Conservation (phyloP, 2,113 vertebrate species). For the Bostrychus sinensis region DNA sequence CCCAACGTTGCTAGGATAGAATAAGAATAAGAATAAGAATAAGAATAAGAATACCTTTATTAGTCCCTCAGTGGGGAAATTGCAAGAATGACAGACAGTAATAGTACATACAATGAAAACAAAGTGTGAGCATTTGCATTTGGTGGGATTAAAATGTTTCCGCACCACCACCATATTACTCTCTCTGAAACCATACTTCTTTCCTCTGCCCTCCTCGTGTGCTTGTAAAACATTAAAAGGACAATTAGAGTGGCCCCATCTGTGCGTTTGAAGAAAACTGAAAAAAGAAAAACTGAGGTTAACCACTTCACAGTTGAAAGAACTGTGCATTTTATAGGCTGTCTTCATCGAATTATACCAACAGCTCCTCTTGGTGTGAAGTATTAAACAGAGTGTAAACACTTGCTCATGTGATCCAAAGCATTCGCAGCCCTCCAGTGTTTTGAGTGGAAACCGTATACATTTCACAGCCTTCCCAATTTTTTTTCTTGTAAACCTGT, state of each 20-base stretch:
- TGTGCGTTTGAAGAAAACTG: constrained; percentile 25
- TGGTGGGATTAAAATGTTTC: no score
- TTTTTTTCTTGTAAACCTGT: constrained; percentile 48
- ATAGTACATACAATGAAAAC: no score
- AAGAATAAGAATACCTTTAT: no score
- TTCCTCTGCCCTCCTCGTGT: constrained; percentile 12
- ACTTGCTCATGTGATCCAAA: constrained; percentile 28
- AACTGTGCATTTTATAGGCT: constrained; percentile 26
- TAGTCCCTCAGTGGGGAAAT: no score
- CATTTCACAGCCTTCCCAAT: constrained; percentile 14
- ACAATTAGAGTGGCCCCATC: constrained; percentile 37
- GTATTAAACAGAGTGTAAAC: constrained; percentile 33
- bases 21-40: no score
- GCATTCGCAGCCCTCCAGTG: constrained; percentile 8
- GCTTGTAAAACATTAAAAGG: constrained; percentile 63
- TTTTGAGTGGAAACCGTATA: constrained; percentile 50
- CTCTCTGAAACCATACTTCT: constrained; percentile 27
- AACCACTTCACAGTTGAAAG: constrained; percentile 49
- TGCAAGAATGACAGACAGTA: no score
- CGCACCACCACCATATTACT: no score
- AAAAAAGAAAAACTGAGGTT: not conserved
- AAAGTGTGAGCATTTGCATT: no score
- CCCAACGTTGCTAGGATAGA: no score
- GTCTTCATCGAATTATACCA: constrained; percentile 42
- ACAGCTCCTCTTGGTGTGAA: constrained; percentile 21